Evolutionary conservation across 2,113 vertebrate species (phyloP), one percentile per base, ranked within the genome.

Genomic region (Urocitellus parryii): DNA sequence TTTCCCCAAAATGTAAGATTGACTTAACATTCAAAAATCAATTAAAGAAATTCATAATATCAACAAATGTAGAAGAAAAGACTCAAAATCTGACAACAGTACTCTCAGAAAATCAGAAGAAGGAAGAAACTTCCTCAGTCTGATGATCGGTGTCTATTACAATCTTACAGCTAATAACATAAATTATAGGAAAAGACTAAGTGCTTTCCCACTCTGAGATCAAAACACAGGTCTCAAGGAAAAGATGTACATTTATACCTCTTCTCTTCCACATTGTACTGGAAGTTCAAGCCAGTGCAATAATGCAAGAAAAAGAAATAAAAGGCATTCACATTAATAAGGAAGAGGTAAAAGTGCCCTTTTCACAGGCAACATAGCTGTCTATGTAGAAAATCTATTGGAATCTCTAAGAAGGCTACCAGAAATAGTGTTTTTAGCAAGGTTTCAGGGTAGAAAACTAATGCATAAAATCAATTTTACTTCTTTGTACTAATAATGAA

Each of bases 51-150:
- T 83, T 73, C 14, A 70, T 63, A 42, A 48, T 63, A 34, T 42
- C 48, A 78, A 45, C 45, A 74, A 73, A 51, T 92, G 51, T 27
- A 89, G 88, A 68, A 84, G 37, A 91, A 90, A 68, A 84, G 45
- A 18, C 2, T 84, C 34, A 91, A 80, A 80, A 85, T 85, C 12
- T 25, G 53, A 58, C 5, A 53, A 48, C 20, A 34, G 45, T 65
- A 68, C 65, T 39, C 17, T 37, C 73, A 34, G 34, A 18, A 53
- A 65, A 89, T 8, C 22, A 70, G 68, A n/a, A 37, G 20, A 2
- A 37, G 16, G 61, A 48, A 42, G 7, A 12, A 42, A 72, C 42
- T 65, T 80, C 25, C 29, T 91, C 25, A 80, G 67, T 20, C 61
- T 51, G 37, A 79, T 45, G 25, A 84, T 51, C 8, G 12, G 3